Percentiles rank a stretch among this genome's conserved stretches.
These are phyloP conservation scores for Marcusenius ussheri DNA, from an alignment of 2,113 vertebrate species.

Conservation along the genomic window DNA sequence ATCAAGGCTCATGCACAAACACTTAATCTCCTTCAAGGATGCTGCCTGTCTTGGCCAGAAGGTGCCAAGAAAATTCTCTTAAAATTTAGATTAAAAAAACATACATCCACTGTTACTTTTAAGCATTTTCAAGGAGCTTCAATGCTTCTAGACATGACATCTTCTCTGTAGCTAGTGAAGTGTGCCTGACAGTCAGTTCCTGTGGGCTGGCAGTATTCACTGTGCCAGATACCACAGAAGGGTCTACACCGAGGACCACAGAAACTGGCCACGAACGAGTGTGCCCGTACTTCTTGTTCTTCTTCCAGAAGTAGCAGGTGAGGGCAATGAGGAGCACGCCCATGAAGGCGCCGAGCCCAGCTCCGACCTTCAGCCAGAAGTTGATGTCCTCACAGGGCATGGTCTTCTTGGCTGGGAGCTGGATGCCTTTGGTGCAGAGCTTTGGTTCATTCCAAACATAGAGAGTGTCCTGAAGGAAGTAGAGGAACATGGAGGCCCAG, in stretches of 20 bases:
- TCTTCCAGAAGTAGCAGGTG: slow-evolving; percentile 98
- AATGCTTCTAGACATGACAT: neutral
- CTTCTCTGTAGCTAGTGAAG: neutral
- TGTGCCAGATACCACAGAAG: neutral
- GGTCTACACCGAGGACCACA: neutral
- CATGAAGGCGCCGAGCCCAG: slow-evolving; percentile 73
- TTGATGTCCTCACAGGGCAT: slow-evolving; percentile 79
- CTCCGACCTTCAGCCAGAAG: slow-evolving; percentile 83
- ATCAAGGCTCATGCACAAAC: neutral
- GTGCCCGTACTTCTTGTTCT: slow-evolving; percentile 82
- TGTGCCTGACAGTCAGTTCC: neutral
- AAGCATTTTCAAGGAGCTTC: neutral
- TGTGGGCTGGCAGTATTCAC: neutral
- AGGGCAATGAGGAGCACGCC: slow-evolving; percentile 80
- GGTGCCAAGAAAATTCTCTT: neutral
- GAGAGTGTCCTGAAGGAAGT: slow-evolving; percentile 69
- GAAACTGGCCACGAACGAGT: neutral
- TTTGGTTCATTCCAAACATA: slow-evolving; percentile 91
- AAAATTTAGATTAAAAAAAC: neutral
- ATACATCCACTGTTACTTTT: neutral
- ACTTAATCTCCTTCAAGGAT: neutral
- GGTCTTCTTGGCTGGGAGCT: slow-evolving; percentile 75
- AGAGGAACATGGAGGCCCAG: neutral
- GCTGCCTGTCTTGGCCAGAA: neutral
- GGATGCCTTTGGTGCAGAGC: slow-evolving; percentile 77